Conservation (phyloP, 2,113 vertebrate genomes). For the Sprattus sprattus region DNA sequence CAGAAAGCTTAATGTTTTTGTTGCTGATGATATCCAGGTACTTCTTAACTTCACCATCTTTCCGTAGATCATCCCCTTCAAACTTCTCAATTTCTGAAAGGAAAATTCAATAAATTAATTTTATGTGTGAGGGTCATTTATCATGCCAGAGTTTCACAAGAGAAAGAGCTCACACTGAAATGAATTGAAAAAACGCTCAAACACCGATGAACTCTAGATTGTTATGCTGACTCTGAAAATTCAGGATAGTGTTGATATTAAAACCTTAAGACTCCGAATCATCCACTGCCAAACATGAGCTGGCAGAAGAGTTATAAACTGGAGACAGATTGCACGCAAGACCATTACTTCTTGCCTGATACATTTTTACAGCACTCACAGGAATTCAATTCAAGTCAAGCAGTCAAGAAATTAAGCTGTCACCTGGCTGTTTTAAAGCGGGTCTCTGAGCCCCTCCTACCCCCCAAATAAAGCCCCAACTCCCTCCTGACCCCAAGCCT, state of each 20-base stretch:
- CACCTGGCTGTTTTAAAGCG: slow-evolving; percentile 39
- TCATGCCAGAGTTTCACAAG: not conserved
- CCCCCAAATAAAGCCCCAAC: not conserved
- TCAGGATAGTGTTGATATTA: slow-evolving; percentile 8
- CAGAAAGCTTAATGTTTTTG: slow-evolving; percentile 98
- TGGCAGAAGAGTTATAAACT: slow-evolving; percentile 35
- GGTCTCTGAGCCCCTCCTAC: not conserved
- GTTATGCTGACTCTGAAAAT: not conserved
- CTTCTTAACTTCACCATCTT: slow-evolving; percentile 93
- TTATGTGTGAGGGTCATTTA: not conserved
- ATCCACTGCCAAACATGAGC: slow-evolving; percentile 33
- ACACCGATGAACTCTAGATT: not conserved
- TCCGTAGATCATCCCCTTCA: slow-evolving; percentile 86
- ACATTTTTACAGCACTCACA: slow-evolving; percentile 53
- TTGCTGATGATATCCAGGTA: slow-evolving; percentile 99
- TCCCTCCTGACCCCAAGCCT: not conserved
- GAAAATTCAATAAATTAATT: slow-evolving; percentile 41
- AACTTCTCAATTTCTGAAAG: slow-evolving; percentile 94
- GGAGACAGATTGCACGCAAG: slow-evolving; percentile 38
- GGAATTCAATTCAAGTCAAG: slow-evolving; percentile 51
- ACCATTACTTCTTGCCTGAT: slow-evolving; percentile 48
- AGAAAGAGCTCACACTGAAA: not conserved
- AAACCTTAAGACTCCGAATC: slow-evolving; percentile 29
- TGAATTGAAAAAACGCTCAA: not conserved
- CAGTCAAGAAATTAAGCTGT: slow-evolving; percentile 47